Base-by-base conservation (phyloP, 1,140 invertebrate genomes). In the Venturia canescens region DNA sequence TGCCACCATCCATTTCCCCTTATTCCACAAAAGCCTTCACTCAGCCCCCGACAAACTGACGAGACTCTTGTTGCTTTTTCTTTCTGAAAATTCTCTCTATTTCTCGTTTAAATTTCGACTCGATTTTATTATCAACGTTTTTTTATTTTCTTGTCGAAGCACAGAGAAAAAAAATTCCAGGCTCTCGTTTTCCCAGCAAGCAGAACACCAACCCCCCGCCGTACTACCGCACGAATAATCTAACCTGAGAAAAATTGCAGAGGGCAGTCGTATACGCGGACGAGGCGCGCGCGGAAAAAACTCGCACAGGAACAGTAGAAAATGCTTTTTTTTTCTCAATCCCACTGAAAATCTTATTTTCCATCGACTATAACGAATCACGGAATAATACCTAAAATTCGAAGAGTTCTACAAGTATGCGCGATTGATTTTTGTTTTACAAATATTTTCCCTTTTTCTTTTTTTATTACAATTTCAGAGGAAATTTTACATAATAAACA, bases 1-100 rank as follows among this genome's bases (percentile, higher is more conserved):
- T 91, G 80, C 79, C 82, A 80, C 78, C 80, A 81, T 89, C 88
- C 88, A 89, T 89, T 78, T 81, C 71, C 71, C 34, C 15, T 16
- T 74, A 29, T 11, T 9, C 23, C 60, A 23, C 53, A 18, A 48
- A 74, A 74, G 44, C 15, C 29, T 26, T 23, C 21, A 7, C 4
- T 18, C 53, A 57, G 53, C 21, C 21, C 53, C 11, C 53, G 21
- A 18, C 18, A 18, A 23, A 57, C 18, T 57, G 53, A 18, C 21
- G 53, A 57, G 53, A 5, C 18, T n/a, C 53, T 57, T 57, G 18
- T 21, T 57, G n/a, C n/a, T 57, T 57, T 23, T 21, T 5, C 18
- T 23, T 3, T 57, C 18, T 57, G 21, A 57, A 3, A n/a, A 57
- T n/a, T 57, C 21, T 57, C 53, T 57, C n/a, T 53, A 53, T 53